Percentiles rank a stretch among this genome's conserved stretches.
Conservation (phyloP, 2,797 vertebrate species). For the Hirundo rustica region DNA sequence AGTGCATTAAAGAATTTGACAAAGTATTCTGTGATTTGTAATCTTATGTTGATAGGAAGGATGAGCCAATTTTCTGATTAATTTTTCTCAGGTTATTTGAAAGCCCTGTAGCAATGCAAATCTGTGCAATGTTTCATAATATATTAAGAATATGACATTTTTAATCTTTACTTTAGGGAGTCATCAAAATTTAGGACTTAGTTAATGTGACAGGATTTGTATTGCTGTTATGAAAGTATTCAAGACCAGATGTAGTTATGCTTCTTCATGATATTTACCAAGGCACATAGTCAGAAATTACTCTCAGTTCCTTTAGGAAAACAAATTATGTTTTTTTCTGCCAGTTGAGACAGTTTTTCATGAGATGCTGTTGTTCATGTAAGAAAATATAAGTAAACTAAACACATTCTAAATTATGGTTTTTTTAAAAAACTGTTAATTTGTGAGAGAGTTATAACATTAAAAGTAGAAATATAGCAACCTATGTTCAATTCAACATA, state of each 20-base stretch:
- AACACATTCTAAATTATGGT: background rate
- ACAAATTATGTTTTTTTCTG: background rate
- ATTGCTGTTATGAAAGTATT: constrained; percentile 8
- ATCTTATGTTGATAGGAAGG: background rate
- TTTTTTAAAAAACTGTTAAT: background rate
- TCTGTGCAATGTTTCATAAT: background rate
- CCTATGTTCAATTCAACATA: background rate
- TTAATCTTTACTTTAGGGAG: constrained; percentile 46
- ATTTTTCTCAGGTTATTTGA: constrained; percentile 48
- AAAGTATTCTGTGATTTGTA: constrained; percentile 15
- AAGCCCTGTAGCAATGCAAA: constrained; percentile 29
- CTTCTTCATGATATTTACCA: background rate
- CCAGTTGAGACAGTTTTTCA: background rate
- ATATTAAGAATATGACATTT: constrained; percentile 36
- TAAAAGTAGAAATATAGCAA: background rate
- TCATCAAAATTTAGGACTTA: constrained; percentile 27
- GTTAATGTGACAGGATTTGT: constrained; percentile 38
- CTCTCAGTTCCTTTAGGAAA: background rate
- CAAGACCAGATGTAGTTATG: constrained; percentile 25
- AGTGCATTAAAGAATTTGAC: background rate
- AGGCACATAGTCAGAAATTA: background rate
- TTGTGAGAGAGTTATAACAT: background rate
- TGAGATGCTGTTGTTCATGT: background rate
- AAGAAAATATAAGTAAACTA: background rate
- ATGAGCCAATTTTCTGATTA: constrained; percentile 32